Evolutionary conservation across 2,797 vertebrate genomes (phyloP), one percentile per base, ranked within the genome.

Genomic region (Forpus xanthops): DNA sequence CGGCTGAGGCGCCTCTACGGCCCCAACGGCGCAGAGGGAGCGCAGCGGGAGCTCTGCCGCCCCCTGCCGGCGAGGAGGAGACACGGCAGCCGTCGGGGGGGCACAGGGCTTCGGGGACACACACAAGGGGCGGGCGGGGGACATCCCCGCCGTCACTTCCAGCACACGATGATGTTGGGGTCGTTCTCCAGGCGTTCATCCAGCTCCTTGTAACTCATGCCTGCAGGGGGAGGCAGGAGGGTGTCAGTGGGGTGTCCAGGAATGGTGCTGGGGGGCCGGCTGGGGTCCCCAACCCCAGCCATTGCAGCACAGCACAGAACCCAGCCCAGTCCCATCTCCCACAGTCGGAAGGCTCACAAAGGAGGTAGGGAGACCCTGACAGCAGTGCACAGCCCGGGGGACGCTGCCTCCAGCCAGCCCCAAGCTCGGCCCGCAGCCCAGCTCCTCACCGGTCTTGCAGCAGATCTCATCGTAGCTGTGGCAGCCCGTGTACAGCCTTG

Each of bases 381-480:
- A 25, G 0, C 8, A 15, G 65, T 0, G 3, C 8, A 7, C 1
- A 2, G 47, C 35, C 15, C 11, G 1, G 4, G 62, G 35, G 18
- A 9, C 58, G 0, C 0, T 7, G 27, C 50, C 28, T 66, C 25
- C 47, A 23, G 0, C 11, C 3, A 0, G 20, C 23, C 25, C 41
- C 1, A 0, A 10, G 30, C 21, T 5, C 3, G 3, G 4, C 4
- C 4, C 0, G 0, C 31, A 71, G 66, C 68, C 12, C 0, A 0
- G 41, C 7, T 18, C 30, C 74, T 5, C 97, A 98, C 99, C 99
- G 5, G 99, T 99, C 98, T 99, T 99, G 97, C 99, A 99, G 98
- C 99, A 99, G 97, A 99, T 99, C 97, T 99, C 99, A 52, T 99
- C 99, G 5, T 99, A 99, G 97, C 99, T 99, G 93, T 99, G 99